These are phyloP conservation scores for Zeus faber DNA, from an alignment of 2,113 vertebrate genomes.

Conservation along the genomic window DNA sequence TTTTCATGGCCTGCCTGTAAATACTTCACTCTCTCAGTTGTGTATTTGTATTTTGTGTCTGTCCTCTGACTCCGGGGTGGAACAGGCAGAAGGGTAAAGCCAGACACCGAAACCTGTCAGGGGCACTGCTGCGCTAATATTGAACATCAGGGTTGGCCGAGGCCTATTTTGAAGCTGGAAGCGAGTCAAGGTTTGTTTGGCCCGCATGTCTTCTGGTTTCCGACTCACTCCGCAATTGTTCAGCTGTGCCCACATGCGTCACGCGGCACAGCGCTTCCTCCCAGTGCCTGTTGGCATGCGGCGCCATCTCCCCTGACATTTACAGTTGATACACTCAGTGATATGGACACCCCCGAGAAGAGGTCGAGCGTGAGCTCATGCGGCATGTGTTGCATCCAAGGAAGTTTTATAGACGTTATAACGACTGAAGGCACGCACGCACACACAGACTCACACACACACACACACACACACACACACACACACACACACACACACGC, in stretches of 20 bases:
- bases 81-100: neutral
- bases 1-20: no score
- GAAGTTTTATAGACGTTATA: no score
- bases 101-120: neutral
- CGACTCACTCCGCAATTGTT: conserved; percentile 11
- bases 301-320: conserved; percentile 57
- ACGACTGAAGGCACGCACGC: no score
- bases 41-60: no score
- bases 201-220: conserved; percentile 42
- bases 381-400: no score
- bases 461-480: neutral
- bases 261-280: conserved; percentile 48
- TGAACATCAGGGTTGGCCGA: neutral
- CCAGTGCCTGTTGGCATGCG: conserved; percentile 21
- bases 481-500: neutral
- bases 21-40: no score
- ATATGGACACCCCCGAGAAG: conserved; percentile 25
- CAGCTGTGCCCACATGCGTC: conserved; percentile 45
- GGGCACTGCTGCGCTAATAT: conserved; percentile 5
- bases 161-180: conserved; percentile 12
- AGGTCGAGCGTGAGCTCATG: conserved; percentile 24
- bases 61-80: neutral
- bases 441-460: conserved; percentile 1
- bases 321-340: conserved; percentile 44
- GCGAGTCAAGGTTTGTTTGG: conserved; percentile 50